Conservation (phyloP, 1,140 invertebrate species). For the Pogonognathellus flavescens region DNA sequence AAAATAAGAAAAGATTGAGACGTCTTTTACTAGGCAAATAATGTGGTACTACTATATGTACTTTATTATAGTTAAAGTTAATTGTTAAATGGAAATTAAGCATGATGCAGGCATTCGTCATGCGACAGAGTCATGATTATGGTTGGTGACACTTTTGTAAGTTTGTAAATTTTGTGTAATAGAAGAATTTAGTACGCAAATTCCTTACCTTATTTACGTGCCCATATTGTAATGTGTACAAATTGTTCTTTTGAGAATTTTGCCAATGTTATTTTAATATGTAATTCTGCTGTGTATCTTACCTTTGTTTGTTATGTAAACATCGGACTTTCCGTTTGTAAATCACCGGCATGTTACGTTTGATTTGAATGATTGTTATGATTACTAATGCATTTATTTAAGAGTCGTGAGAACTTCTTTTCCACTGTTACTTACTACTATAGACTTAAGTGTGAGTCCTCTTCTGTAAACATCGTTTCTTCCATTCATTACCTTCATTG, state of each 20-base stretch:
- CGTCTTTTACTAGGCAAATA: not conserved
- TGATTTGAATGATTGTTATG: not conserved
- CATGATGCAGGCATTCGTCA: no score
- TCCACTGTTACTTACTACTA: no score
- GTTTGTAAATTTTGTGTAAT: no score
- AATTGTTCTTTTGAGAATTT: slow-evolving; percentile 9
- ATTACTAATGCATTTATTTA: not conserved
- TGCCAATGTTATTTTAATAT: slow-evolving; percentile 34
- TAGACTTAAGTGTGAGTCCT: no score
- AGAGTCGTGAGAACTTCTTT: not conserved
- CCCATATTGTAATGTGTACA: not conserved
- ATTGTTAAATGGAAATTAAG: no score
- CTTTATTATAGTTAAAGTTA: no score
- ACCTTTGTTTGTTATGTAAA: slow-evolving; percentile 19
- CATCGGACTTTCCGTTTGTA: not conserved
- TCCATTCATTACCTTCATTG: no score
- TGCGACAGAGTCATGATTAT: no score
- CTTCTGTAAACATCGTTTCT: no score
- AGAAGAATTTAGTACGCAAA: not conserved
- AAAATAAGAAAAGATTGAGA: slow-evolving; percentile 27
- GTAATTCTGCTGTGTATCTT: not conserved
- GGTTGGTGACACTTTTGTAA: no score
- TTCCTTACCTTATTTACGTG: not conserved
- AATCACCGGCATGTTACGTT: not conserved
- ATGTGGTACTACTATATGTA: not conserved